Evolutionary conservation across 2,113 vertebrate species (phyloP).

Genomic region (Taxidea taxus): DNA sequence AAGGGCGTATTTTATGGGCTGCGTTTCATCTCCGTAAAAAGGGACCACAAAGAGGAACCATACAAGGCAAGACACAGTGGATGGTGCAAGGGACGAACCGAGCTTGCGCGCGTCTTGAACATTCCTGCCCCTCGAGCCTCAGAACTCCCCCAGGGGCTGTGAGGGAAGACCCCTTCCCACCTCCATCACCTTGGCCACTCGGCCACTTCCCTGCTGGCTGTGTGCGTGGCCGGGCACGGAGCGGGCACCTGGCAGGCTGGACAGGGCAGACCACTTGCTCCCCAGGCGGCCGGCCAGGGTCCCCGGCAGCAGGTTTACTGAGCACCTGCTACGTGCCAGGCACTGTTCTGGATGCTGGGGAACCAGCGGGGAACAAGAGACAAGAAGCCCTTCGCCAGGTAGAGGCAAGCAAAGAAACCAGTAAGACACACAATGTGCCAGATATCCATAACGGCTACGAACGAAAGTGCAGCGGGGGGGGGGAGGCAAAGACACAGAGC

Average conservation of each 20-base stretch:
- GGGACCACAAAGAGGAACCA: background rate
- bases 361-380: background rate
- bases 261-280: fast-evolving
- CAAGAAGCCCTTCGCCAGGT: too few relatives aligned
- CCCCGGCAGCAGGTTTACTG: background rate
- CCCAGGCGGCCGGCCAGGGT: background rate
- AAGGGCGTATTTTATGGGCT: background rate
- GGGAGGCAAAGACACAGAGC: fast-evolving
- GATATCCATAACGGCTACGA: fast-evolving
- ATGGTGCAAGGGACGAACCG: fast-evolving
- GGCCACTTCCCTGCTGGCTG: background rate
- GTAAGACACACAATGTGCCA: fast-evolving
- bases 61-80: too few relatives aligned
- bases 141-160: background rate
- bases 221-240: background rate
- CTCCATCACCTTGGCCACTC: too few relatives aligned
- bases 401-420: too few relatives aligned
- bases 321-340: background rate
- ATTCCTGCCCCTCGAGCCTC: background rate
- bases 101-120: background rate
- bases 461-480: background rate
- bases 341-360: background rate
- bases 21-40: background rate
- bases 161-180: background rate
- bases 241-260: fast-evolving